Evolutionary conservation across 2,797 vertebrate genomes (phyloP).

Genomic region (Ctenopoma kingsleyae): DNA sequence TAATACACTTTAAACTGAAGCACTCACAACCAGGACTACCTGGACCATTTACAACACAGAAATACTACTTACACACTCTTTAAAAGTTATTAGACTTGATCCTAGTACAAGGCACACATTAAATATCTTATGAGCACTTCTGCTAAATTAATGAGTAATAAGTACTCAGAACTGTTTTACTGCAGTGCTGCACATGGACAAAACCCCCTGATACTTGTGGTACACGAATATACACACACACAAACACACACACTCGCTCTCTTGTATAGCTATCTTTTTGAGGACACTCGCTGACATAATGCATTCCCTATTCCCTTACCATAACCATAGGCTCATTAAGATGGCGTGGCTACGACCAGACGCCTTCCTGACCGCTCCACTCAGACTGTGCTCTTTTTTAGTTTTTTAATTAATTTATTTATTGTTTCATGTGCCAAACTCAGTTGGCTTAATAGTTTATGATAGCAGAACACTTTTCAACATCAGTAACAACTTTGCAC

Average conservation of each 20-base stretch:
- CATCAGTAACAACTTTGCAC: no score
- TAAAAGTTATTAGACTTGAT: not conserved
- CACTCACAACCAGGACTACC: not conserved
- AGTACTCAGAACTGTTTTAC: conserved; percentile 3
- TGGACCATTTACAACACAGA: not conserved
- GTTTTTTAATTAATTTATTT: no score
- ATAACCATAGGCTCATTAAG: no score
- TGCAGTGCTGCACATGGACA: not conserved
- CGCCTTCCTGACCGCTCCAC: no score
- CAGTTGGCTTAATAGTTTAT: no score
- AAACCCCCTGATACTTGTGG: not conserved
- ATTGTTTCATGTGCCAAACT: no score
- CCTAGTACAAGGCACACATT: conserved; percentile 1
- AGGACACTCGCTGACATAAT: no score
- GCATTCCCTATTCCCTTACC: no score
- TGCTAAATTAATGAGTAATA: conserved; percentile 13
- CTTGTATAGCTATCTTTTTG: no score
- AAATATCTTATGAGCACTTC: conserved; percentile 2
- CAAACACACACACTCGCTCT: not conserved
- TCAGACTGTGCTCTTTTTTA: no score
- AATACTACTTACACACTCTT: not conserved
- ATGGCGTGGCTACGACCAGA: no score
- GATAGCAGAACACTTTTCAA: no score
- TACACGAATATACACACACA: not conserved
- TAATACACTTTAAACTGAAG: conserved; percentile 1